Evolutionary conservation across 2,888 invertebrate genomes (phyloP).

Genomic region (Athalia cordata): DNA sequence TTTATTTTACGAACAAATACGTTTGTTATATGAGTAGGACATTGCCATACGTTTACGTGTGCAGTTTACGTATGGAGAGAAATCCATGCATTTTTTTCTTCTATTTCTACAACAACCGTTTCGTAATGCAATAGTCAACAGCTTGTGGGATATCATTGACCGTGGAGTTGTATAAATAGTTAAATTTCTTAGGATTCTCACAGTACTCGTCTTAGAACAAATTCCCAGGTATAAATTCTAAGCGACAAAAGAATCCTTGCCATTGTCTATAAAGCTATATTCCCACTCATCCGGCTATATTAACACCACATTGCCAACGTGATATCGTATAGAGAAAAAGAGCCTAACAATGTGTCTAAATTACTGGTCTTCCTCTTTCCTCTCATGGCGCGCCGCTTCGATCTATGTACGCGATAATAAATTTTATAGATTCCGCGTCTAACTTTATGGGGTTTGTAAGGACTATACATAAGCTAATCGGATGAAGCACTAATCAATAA

Average conservation of each 20-base stretch:
- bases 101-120: too few species aligned
- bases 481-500: neutral
- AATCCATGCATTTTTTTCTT: too few species aligned
- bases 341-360: neutral
- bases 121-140: too few species aligned
- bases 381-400: too few species aligned
- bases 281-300: conserved; percentile 9
- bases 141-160: conserved; percentile 1
- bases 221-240: conserved; percentile 7
- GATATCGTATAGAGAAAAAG: neutral
- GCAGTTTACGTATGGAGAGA: neutral
- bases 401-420: too few species aligned
- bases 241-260: neutral
- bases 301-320: neutral
- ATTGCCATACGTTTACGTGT: neutral
- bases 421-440: too few species aligned
- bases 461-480: neutral
- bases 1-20: too few species aligned
- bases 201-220: neutral
- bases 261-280: conserved; percentile 12
- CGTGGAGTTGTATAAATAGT: neutral
- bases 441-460: neutral
- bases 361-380: too few species aligned
- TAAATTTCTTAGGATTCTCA: conserved; percentile 27
- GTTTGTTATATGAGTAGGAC: too few species aligned